phyloP scores from a whole-genome alignment of 2,888 invertebrate species.

The Phania funesta region DNA sequence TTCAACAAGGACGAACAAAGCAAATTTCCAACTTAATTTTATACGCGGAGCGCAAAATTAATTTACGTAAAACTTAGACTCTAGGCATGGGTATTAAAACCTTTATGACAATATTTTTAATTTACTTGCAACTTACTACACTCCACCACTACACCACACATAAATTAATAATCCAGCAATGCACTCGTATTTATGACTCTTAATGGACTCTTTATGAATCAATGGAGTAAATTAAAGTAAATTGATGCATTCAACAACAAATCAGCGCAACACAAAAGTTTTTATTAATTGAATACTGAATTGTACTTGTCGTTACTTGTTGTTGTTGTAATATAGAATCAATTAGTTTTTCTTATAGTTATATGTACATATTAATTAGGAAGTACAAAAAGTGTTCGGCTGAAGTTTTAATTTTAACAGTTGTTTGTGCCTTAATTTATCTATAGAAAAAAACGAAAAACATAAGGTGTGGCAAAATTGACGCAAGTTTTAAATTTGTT shows the following conservation, averaged over 20 bases:
- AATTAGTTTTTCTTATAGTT: constrained; percentile 35
- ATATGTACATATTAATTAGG: constrained; percentile 9
- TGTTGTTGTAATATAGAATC: neutral
- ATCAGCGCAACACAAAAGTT: neutral
- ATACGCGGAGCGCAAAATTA: too few relatives aligned
- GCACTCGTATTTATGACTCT: constrained; percentile 22
- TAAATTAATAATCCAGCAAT: neutral
- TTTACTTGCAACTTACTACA: constrained; percentile 12
- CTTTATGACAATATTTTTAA: neutral
- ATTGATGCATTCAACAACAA: constrained; percentile 24
- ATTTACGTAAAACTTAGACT: neutral
- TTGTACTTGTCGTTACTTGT: neutral
- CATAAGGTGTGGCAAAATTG: too few relatives aligned
- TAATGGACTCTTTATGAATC: constrained; percentile 56
- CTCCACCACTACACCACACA: neutral
- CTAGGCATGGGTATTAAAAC: neutral
- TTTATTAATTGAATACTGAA: constrained; percentile 16
- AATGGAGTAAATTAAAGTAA: constrained; percentile 49
- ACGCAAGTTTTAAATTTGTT: too few relatives aligned
- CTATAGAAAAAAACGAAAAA: too few relatives aligned
- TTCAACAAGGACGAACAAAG: too few relatives aligned
- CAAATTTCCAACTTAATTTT: too few relatives aligned
- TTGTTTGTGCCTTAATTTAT: too few relatives aligned
- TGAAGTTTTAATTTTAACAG: neutral
- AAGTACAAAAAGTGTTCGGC: neutral